Base-by-base conservation (phyloP, 1,140 invertebrate species). In the Protaetia brevitarsis region DNA sequence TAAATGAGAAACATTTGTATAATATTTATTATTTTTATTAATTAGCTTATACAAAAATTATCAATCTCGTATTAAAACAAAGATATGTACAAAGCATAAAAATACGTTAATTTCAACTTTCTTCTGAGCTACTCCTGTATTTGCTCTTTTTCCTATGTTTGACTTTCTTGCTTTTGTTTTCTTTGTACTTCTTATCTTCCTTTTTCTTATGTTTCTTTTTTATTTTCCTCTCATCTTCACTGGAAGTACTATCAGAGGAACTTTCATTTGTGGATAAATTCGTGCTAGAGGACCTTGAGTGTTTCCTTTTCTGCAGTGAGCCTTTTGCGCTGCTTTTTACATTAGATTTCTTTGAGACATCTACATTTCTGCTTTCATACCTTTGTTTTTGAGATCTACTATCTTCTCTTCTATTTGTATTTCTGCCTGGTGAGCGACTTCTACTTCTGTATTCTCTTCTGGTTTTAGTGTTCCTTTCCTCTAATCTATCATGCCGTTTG, bases 81-180 rank as follows among this genome's bases (percentile, higher is more conserved):
- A n/a, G n/a, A n/a, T n/a, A n/a, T n/a, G n/a, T n/a, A n/a, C n/a
- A n/a, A n/a, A n/a, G n/a, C n/a, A n/a, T n/a, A n/a, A n/a, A n/a
- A n/a, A n/a, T n/a, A n/a, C n/a, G n/a, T n/a, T n/a, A n/a, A n/a
- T n/a, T n/a, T 59, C 57, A 59, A 23, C 16, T 16, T 13, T 59
- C 57, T 1, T 59, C 57, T n/a, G 26, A 29, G 26, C 29, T 59
- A 59, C 16, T 19, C 10, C 13, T 59, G 16, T 31, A 19, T 21
- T 51, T 51, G 7, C 11, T 51, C 41, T 51, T 51, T 51, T 23
- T 59, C 26, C 30, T 59, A 13, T 59, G 28, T 59, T 59, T 59
- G 2, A 19, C 13, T 11, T 59, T 29, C 26, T 29, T 59, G 5
- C 57, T 59, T 7, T n/a, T 26, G 8, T n/a, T 8, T 10, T 29